These are phyloP conservation scores for Ypsolopha sequella DNA, from an alignment of 2,888 invertebrate species.

Conservation along the genomic window DNA sequence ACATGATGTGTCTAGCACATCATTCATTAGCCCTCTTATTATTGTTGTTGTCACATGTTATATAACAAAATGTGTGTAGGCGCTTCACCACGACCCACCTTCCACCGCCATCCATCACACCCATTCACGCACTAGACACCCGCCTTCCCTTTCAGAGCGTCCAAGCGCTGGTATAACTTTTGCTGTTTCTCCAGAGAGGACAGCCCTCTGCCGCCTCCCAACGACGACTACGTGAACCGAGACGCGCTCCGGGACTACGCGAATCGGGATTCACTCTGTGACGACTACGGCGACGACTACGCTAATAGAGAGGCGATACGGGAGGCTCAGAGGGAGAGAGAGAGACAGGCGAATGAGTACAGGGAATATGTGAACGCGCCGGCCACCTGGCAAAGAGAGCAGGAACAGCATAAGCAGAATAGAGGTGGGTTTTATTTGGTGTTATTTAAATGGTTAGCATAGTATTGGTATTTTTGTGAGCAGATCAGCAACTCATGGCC, in stretches of 20 bases:
- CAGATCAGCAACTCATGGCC: too few relatives aligned
- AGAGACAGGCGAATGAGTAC: slow-evolving; percentile 48
- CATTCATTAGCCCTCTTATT: not conserved
- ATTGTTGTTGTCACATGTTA: slow-evolving; percentile 4
- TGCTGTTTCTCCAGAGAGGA: slow-evolving; percentile 67
- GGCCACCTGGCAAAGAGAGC: slow-evolving; percentile 40
- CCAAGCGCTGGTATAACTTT: slow-evolving; percentile 56
- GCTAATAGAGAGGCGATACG: slow-evolving; percentile 63
- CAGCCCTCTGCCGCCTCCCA: slow-evolving; percentile 48
- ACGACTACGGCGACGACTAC: slow-evolving; percentile 64
- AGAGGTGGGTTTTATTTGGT: slow-evolving; percentile 29
- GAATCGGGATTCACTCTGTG: slow-evolving; percentile 56
- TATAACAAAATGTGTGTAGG: not conserved
- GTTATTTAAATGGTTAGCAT: too few relatives aligned
- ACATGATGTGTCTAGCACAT: too few relatives aligned
- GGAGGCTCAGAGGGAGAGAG: slow-evolving; percentile 56
- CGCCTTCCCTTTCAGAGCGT: slow-evolving; percentile 47
- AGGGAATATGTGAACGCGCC: slow-evolving; percentile 65
- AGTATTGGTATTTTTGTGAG: too few relatives aligned
- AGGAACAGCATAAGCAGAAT: slow-evolving; percentile 8
- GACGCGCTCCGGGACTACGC: slow-evolving; percentile 58
- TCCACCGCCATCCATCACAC: slow-evolving; percentile 5
- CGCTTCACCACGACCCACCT: slow-evolving; percentile 5
- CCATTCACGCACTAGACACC: slow-evolving; percentile 17
- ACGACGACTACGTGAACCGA: slow-evolving; percentile 63